phyloP scores from a whole-genome alignment of 1,140 invertebrate species.

The Sipha flava region DNA sequence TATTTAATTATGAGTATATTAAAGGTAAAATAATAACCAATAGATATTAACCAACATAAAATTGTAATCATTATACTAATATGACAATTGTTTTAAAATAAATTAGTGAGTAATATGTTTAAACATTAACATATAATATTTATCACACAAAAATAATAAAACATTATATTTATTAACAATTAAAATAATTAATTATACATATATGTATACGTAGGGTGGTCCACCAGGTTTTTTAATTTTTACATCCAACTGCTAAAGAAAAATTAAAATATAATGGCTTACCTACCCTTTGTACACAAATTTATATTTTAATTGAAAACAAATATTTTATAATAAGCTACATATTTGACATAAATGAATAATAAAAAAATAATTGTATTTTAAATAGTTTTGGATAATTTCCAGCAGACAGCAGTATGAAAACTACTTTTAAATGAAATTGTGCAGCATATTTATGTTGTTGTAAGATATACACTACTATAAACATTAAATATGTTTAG shows the following conservation, averaged over 20 bases:
- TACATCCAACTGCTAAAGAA: too few relatives aligned
- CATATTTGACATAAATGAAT: not conserved
- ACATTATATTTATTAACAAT: not conserved
- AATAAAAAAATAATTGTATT: not conserved
- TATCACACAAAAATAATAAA: constrained; percentile 8
- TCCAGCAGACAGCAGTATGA: not conserved
- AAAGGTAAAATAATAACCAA: not conserved
- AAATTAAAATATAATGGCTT: too few relatives aligned
- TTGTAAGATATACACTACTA: not conserved
- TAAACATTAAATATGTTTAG: not conserved
- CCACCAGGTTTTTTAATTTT: too few relatives aligned
- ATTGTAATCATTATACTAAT: not conserved
- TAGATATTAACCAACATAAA: not conserved
- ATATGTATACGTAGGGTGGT: not conserved
- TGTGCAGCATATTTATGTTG: too few relatives aligned
- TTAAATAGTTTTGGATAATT: not conserved
- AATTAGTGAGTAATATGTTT: not conserved
- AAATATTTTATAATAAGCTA: not conserved
- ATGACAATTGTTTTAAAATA: not conserved
- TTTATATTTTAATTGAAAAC: constrained; percentile 1
- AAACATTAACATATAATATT: not conserved
- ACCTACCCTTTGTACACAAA: too few relatives aligned
- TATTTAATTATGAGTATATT: not conserved
- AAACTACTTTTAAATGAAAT: too few relatives aligned
- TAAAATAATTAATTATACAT: constrained; percentile 2